Percentiles rank a stretch among this genome's conserved stretches.
Evolutionary conservation across 2,888 invertebrate genomes (phyloP).

Genomic region (Leucophenga maculata): DNA sequence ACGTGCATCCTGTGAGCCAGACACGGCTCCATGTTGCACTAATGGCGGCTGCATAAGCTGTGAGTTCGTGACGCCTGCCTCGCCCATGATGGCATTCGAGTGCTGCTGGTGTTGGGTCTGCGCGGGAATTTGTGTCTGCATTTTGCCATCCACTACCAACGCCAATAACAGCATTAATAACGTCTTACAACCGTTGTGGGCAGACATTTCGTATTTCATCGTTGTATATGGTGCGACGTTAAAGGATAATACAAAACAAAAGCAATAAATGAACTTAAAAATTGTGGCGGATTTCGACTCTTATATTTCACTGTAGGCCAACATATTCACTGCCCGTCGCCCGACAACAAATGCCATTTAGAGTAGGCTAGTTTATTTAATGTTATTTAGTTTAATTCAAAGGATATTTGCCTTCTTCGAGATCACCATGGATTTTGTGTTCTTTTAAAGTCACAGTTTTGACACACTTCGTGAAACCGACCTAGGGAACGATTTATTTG

Average conservation of each 20-base stretch:
- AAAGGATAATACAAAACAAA: neutral
- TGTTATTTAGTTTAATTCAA: no score
- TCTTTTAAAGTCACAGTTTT: no score
- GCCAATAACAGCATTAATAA: neutral
- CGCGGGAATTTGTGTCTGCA: conserved; percentile 39
- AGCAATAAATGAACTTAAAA: conserved; percentile 11
- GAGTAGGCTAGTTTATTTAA: no score
- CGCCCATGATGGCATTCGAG: conserved; percentile 68
- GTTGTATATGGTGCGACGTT: no score
- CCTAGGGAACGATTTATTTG: no score
- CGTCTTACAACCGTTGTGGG: neutral
- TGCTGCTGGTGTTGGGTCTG: conserved; percentile 57
- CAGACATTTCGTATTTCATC: conserved; percentile 24
- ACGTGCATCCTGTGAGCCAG: conserved; percentile 48
- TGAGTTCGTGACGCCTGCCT: conserved; percentile 62
- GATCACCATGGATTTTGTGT: no score
- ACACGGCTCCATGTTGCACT: conserved; percentile 39
- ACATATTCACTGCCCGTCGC: neutral
- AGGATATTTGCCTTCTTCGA: no score
- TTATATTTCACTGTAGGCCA: conserved; percentile 4
- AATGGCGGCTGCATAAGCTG: conserved; percentile 56
- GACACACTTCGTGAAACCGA: no score
- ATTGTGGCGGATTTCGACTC: neutral
- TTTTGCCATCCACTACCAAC: conserved; percentile 36
- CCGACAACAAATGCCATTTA: neutral